Evolutionary conservation across 2,113 vertebrate genomes (phyloP).

Genomic region (Pedetes capensis): DNA sequence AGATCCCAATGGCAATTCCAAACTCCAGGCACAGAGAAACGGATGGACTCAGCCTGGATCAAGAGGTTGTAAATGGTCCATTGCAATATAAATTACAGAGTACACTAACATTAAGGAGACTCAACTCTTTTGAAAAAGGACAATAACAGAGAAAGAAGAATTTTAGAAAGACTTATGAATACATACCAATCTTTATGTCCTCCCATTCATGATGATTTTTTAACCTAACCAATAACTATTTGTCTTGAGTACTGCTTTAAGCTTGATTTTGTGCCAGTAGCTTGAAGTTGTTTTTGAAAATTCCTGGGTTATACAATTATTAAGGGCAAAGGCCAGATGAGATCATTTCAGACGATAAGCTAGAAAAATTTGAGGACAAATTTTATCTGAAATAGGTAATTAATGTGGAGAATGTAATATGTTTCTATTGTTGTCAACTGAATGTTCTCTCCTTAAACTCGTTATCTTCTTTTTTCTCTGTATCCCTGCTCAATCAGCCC

Average conservation of each 20-base stretch:
- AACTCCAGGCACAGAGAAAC: neutral
- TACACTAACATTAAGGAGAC: neutral
- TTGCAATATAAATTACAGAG: neutral
- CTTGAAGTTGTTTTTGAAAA: conserved; percentile 53
- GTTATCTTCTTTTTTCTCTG: neutral
- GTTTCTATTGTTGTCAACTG: neutral
- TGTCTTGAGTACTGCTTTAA: conserved; percentile 38
- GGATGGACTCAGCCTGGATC: too few relatives aligned
- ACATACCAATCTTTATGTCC: neutral
- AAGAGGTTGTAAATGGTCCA: neutral
- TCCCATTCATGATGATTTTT: neutral
- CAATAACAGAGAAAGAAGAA: neutral
- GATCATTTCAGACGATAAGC: conserved; percentile 9
- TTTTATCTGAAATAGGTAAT: neutral
- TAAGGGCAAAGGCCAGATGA: conserved; percentile 5
- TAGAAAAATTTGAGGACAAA: neutral
- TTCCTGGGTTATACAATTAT: neutral
- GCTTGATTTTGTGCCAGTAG: conserved; percentile 21
- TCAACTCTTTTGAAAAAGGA: neutral
- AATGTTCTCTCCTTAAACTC: neutral
- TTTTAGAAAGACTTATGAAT: neutral
- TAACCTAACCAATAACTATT: neutral
- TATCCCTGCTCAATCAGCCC: neutral
- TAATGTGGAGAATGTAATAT: neutral
- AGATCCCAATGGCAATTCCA: neutral